Evolutionary conservation across 2,888 invertebrate genomes (phyloP).

Genomic region (Helleia helle): DNA sequence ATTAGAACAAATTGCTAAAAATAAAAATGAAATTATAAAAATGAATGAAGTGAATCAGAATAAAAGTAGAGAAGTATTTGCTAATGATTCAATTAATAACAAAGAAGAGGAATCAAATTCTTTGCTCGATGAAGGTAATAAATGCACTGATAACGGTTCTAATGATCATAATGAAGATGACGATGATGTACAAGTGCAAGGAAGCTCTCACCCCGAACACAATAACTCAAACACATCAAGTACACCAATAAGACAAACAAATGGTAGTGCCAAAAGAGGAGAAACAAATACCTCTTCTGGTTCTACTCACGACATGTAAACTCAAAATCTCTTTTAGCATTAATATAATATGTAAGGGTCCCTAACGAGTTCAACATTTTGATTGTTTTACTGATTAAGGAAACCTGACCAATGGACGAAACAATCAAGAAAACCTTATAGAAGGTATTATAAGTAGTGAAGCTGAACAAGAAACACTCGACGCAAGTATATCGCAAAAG

Average conservation of each 20-base stretch:
- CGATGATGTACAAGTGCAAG: conserved; percentile 69
- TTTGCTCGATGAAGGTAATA: conserved; percentile 50
- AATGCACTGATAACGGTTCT: conserved; percentile 18
- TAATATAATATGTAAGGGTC: conserved; percentile 56
- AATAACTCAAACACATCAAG: conserved; percentile 52
- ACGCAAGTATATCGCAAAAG: conserved; percentile 59
- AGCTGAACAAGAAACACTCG: conserved; percentile 62
- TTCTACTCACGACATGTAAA: conserved; percentile 57
- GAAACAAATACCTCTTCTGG: conserved; percentile 52
- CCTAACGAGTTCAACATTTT: conserved; percentile 68
- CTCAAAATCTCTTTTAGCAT: conserved; percentile 28
- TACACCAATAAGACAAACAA: conserved; percentile 40
- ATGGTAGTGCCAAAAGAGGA: conserved; percentile 55
- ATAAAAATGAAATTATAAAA: conserved; percentile 8
- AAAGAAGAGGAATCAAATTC: conserved; percentile 37
- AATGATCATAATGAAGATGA: conserved; percentile 64
- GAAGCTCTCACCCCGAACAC: conserved; percentile 55
- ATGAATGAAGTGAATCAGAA: conserved; percentile 9
- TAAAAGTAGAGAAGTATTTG: conserved; percentile 6
- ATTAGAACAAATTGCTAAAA: conserved; percentile 15
- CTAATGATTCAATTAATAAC: neutral
- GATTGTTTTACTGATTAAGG: conserved; percentile 72
- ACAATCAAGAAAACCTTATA: conserved; percentile 63
- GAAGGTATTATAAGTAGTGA: conserved; percentile 65
- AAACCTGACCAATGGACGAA: conserved; percentile 57